Percentiles rank a stretch among this genome's conserved stretches.
phyloP scores from a whole-genome alignment of 2,888 invertebrate genomes.

The Drosophila yooni region DNA sequence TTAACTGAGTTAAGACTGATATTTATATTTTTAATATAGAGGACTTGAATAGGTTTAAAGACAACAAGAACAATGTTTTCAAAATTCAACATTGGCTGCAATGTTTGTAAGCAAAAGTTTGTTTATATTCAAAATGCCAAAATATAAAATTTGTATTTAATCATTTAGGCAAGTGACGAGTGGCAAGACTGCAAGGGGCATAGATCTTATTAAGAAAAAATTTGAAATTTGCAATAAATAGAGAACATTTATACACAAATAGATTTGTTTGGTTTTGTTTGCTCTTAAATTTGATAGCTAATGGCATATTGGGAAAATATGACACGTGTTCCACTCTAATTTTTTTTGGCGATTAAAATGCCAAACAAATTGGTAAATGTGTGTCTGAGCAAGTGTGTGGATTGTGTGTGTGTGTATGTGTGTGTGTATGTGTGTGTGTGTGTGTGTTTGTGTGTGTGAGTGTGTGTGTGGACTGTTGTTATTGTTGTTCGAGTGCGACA shows the following conservation, averaged over 20 bases:
- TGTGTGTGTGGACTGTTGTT: conserved; percentile 2
- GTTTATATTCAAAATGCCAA: neutral
- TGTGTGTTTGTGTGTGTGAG: neutral
- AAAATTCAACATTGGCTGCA: neutral
- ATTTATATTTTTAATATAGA: neutral
- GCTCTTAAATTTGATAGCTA: neutral
- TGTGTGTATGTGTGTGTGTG: conserved; percentile 18
- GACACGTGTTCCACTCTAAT: neutral
- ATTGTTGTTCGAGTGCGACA: conserved; percentile 47
- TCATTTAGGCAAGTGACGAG: neutral
- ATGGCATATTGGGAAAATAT: conserved; percentile 2
- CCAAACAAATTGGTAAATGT: conserved; percentile 68
- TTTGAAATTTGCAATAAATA: neutral
- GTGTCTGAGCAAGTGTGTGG: conserved; percentile 8
- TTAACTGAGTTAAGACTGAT: too few species aligned
- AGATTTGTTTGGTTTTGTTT: neutral
- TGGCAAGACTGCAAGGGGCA: neutral
- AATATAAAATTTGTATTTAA: neutral
- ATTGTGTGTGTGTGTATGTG: neutral
- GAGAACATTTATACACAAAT: neutral
- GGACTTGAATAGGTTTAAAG: neutral
- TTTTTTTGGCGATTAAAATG: conserved; percentile 57
- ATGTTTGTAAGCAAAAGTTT: neutral
- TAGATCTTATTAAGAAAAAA: neutral
- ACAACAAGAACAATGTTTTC: neutral